Evolutionary conservation across 2,888 invertebrate species (phyloP).

Genomic region (Ichneumoninae sp.): DNA sequence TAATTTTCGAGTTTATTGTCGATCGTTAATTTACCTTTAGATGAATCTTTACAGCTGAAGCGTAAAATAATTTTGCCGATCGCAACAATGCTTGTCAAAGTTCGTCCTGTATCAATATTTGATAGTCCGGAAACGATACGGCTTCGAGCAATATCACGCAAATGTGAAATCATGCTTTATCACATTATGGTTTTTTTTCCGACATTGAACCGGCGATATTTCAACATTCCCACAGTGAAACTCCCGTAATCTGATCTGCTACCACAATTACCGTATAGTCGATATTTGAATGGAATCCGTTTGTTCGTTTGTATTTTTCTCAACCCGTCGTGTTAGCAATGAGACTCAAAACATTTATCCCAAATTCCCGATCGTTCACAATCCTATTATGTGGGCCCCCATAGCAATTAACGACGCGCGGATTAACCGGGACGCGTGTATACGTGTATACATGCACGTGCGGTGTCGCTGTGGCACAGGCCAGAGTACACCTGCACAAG

Average conservation of each 20-base stretch:
- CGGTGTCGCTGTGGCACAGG: background rate
- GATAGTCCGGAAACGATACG: background rate
- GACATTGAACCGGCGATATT: background rate
- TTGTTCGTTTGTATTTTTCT: slow-evolving; percentile 12
- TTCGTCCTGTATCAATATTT: too few species aligned
- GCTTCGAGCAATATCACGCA: background rate
- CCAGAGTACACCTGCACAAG: slow-evolving; percentile 38
- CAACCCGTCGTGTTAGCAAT: slow-evolving; percentile 11
- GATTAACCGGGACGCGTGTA: background rate
- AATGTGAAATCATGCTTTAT: background rate
- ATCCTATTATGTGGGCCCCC: slow-evolving; percentile 31
- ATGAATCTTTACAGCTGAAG: too few species aligned
- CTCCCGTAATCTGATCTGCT: background rate
- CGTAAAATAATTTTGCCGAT: too few species aligned
- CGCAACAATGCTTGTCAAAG: too few species aligned
- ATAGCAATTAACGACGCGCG: slow-evolving; percentile 45
- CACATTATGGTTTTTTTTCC: background rate
- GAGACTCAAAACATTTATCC: slow-evolving; percentile 10
- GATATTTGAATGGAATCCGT: background rate
- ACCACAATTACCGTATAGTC: background rate
- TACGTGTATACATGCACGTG: background rate
- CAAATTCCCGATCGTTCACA: slow-evolving; percentile 20
- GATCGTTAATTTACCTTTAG: too few species aligned
- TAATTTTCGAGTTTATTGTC: too few species aligned
- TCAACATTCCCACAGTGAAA: background rate